Evolutionary conservation across 2,888 invertebrate genomes (phyloP).

Genomic region (Spatulosminthurus flaviceps): DNA sequence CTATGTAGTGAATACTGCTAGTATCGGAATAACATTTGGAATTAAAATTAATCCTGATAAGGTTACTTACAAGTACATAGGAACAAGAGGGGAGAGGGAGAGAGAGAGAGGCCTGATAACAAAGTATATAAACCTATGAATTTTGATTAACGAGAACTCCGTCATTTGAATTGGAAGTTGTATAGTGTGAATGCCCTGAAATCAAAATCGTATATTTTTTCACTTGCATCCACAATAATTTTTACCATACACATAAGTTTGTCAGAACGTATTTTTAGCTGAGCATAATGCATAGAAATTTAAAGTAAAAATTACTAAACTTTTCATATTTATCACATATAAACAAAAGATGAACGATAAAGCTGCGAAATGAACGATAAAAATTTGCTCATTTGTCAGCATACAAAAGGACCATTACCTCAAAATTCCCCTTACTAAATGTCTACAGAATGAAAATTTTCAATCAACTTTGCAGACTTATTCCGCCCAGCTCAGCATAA

Average conservation of each 20-base stretch:
- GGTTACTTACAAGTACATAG: not conserved
- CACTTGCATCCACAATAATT: no score
- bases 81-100: no score
- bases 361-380: not conserved
- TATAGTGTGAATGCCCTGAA: conserved; percentile 23
- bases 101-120: not conserved
- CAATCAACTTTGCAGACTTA: not conserved
- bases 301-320: no score
- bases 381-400: not conserved
- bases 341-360: conserved; percentile 36
- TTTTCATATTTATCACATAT: conserved; percentile 15
- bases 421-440: not conserved
- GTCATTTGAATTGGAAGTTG: not conserved
- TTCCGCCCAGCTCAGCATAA: not conserved
- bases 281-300: no score
- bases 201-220: not conserved
- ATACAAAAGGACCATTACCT: not conserved
- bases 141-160: conserved; percentile 7
- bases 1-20: no score
- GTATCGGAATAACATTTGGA: not conserved
- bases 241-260: no score
- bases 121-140: not conserved
- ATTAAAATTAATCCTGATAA: conserved; percentile 2
- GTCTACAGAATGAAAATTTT: not conserved
- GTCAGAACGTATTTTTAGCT: no score